These are phyloP conservation scores for Stylophora pistillata DNA, from an alignment of 64 coral and sea anemone species.

Conservation along the genomic window DNA sequence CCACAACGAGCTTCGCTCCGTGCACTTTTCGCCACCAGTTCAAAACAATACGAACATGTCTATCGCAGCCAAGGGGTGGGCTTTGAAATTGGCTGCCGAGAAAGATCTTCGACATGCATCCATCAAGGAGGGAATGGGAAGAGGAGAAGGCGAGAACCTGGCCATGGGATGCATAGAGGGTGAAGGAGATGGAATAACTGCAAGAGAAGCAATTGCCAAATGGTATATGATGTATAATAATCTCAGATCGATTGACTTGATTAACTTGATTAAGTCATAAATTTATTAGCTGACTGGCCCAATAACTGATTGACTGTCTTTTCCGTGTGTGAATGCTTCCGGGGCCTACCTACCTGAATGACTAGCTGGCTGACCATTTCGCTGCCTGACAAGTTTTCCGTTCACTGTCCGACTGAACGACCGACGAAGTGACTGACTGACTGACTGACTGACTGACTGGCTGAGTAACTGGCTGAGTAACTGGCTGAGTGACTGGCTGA, in stretches of 20 bases:
- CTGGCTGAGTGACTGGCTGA: not conserved
- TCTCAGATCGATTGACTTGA: too few species aligned
- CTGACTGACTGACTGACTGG: not conserved
- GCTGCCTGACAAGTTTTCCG: too few species aligned
- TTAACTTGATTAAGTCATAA: not conserved
- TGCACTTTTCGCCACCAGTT: slow-evolving; percentile 61
- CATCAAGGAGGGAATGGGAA: not conserved
- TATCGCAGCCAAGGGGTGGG: slow-evolving; percentile 36
- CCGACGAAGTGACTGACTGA: not conserved
- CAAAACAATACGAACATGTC: slow-evolving; percentile 60
- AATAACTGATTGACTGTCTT: not conserved
- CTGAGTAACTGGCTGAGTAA: too few species aligned
- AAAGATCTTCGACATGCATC: slow-evolving; percentile 47
- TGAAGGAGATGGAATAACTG: not conserved
- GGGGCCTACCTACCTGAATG: not conserved
- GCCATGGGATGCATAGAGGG: slow-evolving; percentile 56
- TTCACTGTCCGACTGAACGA: too few species aligned
- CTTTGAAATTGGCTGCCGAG: slow-evolving; percentile 13
- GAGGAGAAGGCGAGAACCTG: slow-evolving; percentile 37
- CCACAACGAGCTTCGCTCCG: slow-evolving; percentile 72
- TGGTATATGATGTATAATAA: not conserved
- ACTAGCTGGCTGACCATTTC: not conserved
- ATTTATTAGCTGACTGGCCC: not conserved
- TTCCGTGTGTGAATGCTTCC: too few species aligned
- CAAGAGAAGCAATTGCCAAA: slow-evolving; percentile 4